phyloP scores from a whole-genome alignment of 2,888 invertebrate genomes.

The Calameuta idolon region DNA sequence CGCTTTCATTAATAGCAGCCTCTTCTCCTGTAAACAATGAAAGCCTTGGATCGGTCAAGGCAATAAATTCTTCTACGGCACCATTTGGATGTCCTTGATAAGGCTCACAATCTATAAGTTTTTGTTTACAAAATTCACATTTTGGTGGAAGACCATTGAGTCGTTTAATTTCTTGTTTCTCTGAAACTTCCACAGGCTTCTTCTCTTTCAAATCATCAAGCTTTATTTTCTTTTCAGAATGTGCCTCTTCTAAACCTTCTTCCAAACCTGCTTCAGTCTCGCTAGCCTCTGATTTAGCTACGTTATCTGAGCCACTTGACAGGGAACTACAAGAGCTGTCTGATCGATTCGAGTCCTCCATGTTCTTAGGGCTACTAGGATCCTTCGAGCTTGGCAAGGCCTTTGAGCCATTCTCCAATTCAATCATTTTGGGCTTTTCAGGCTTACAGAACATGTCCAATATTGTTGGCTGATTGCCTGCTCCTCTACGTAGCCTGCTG shows the following conservation, averaged over 20 bases:
- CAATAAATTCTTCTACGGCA: slow-evolving; percentile 81
- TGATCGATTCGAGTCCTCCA: not conserved
- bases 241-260: not conserved
- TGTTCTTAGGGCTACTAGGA: not conserved
- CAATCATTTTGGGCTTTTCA: not conserved
- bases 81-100: slow-evolving; percentile 84
- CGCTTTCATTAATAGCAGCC: slow-evolving; percentile 67
- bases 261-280: not conserved
- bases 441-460: not conserved
- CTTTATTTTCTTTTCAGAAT: slow-evolving; percentile 8
- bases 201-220: not conserved
- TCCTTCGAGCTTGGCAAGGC: not conserved
- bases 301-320: not conserved
- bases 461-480: not conserved
- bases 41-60: slow-evolving; percentile 80
- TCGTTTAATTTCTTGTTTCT: slow-evolving; percentile 21
- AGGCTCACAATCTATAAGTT: slow-evolving; percentile 57
- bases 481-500: not conserved
- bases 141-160: slow-evolving; percentile 37
- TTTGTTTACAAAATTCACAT: slow-evolving; percentile 69
- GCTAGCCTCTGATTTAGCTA: not conserved
- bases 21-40: slow-evolving; percentile 79
- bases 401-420: not conserved
- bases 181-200: not conserved
- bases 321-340: not conserved